A percentile compares a stretch with the other conserved stretches of the same genome.
Conservation (phyloP, 2,888 invertebrate species). For the Apamea epomidion region DNA sequence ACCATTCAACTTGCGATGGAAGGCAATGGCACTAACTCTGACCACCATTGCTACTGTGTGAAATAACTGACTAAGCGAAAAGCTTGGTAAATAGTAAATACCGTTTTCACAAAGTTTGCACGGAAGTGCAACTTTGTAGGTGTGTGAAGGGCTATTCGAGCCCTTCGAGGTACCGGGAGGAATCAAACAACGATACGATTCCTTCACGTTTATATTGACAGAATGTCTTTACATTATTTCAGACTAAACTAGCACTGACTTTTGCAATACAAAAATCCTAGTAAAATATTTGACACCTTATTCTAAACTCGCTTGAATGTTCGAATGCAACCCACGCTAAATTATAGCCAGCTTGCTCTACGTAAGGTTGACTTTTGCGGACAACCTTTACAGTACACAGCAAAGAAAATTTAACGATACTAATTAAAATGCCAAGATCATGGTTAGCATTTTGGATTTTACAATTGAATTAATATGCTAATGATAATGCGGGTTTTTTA, state of each 20-base stretch:
- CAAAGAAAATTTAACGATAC: slow-evolving; percentile 3
- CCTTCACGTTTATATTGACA: too few species aligned
- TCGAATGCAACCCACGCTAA: too few species aligned
- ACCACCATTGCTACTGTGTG: background rate
- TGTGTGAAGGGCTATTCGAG: too few species aligned
- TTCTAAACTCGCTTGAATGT: too few species aligned
- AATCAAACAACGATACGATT: too few species aligned
- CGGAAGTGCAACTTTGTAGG: background rate
- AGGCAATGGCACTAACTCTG: background rate
- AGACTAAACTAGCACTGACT: too few species aligned
- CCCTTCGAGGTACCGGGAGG: too few species aligned
- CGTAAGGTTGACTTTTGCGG: too few species aligned
- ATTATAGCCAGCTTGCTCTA: too few species aligned
- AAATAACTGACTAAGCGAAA: slow-evolving; percentile 19
- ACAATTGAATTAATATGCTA: slow-evolving; percentile 22
- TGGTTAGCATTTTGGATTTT: slow-evolving; percentile 27
- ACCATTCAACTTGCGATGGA: background rate
- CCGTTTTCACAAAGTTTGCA: background rate
- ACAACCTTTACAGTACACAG: background rate
- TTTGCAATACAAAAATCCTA: too few species aligned
- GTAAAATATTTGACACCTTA: too few species aligned
- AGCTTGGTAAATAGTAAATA: background rate
- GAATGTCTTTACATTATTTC: too few species aligned
- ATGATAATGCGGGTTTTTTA: slow-evolving; percentile 47
- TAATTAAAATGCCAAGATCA: slow-evolving; percentile 36